Conservation (phyloP, 35 echinoderm and acorn worm species). For the Holothuria glaberrima region DNA sequence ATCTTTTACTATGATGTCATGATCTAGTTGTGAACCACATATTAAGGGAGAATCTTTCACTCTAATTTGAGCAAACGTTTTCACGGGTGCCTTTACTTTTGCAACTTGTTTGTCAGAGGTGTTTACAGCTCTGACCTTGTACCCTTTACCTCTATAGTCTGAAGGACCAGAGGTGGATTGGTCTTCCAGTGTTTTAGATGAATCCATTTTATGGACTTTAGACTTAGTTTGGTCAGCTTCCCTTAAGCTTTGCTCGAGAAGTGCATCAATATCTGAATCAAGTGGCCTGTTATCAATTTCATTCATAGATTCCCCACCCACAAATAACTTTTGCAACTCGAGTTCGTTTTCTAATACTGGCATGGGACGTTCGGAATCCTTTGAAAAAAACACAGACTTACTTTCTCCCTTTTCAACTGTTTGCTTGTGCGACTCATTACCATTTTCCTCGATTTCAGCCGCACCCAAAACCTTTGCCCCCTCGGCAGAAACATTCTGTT, state of each 20-base stretch:
- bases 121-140: constrained; percentile 11
- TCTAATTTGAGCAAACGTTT: constrained; percentile 32
- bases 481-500: too few relatives aligned
- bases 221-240: background rate
- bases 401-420: too few relatives aligned
- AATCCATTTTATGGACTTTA: background rate
- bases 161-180: background rate
- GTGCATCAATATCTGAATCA: constrained; percentile 28
- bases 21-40: background rate
- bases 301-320: too few relatives aligned
- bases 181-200: background rate
- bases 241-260: constrained; percentile 3
- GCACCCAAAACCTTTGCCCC: too few relatives aligned
- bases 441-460: too few relatives aligned
- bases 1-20: too few relatives aligned
- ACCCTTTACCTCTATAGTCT: constrained; percentile 31
- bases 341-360: too few relatives aligned
- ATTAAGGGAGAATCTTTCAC: background rate
- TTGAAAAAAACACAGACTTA: too few relatives aligned
- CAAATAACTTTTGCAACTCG: too few relatives aligned
- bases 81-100: constrained; percentile 24
- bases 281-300: background rate
- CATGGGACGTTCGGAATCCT: too few relatives aligned
- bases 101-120: background rate
- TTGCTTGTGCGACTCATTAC: too few relatives aligned